These are phyloP conservation scores for Botia almorhae DNA, from an alignment of 2,797 vertebrate genomes.

Conservation along the genomic window DNA sequence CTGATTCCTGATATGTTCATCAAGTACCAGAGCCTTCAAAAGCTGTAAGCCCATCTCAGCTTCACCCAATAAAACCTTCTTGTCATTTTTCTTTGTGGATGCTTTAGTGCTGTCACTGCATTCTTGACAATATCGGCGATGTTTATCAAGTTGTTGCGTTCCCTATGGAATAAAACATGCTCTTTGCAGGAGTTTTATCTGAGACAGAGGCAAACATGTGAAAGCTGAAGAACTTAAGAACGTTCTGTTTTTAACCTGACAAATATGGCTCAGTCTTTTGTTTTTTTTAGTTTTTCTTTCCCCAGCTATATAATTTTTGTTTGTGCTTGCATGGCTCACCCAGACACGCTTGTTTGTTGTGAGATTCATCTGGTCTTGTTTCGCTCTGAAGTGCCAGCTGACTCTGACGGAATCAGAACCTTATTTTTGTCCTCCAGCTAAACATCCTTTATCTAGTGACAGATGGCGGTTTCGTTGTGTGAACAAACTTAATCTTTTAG, in stretches of 20 bases:
- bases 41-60: conserved; percentile 83
- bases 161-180: conserved; percentile 26
- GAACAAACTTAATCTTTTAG: conserved; percentile 14
- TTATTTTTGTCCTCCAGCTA: conserved; percentile 25
- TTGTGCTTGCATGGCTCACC: conserved; percentile 27
- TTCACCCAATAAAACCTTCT: neutral
- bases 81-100: neutral
- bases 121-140: too few species aligned
- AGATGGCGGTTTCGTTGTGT: conserved; percentile 3
- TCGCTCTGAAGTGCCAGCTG: neutral
- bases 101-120: too few species aligned
- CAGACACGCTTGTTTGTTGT: conserved; percentile 8
- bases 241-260: conserved; percentile 12
- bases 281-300: conserved; percentile 5
- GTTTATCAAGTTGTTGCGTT: too few species aligned
- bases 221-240: neutral
- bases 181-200: neutral
- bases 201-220: neutral
- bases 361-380: neutral
- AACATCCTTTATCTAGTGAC: conserved; percentile 22
- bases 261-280: neutral
- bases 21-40: conserved; percentile 85
- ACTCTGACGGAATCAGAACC: conserved; percentile 16
- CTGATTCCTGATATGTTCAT: conserved; percentile 85
- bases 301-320: conserved; percentile 6